A percentile compares a stretch with the other conserved stretches of the same genome.
phyloP scores from a whole-genome alignment of 2,888 invertebrate genomes.

The Epiblema foenella region DNA sequence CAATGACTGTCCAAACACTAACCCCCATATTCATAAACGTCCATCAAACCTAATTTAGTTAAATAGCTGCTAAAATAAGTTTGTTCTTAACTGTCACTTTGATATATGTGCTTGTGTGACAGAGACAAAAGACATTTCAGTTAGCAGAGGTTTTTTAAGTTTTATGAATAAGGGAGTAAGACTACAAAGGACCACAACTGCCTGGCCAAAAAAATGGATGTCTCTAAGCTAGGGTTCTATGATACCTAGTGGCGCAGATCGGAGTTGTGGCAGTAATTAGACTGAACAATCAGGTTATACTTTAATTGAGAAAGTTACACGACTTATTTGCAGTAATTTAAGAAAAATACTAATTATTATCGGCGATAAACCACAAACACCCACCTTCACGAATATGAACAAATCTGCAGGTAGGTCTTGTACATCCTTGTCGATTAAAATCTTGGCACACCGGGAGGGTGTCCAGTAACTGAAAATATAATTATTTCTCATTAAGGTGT shows the following conservation, averaged over 20 bases:
- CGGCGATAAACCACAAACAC: slow-evolving; percentile 55
- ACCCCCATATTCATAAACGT: too few species aligned
- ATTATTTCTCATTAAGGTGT: slow-evolving; percentile 66
- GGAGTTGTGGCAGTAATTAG: slow-evolving; percentile 40
- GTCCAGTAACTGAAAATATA: slow-evolving; percentile 98
- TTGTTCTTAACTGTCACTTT: too few species aligned
- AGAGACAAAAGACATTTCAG: too few species aligned
- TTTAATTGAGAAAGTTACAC: slow-evolving; percentile 32
- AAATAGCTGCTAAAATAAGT: too few species aligned
- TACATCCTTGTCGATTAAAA: slow-evolving; percentile 99
- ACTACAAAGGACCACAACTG: background rate
- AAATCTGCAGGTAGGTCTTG: slow-evolving; percentile 98
- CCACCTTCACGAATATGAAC: slow-evolving; percentile 98
- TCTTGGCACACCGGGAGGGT: slow-evolving; percentile 99
- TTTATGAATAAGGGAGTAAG: too few species aligned
- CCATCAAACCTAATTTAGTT: too few species aligned
- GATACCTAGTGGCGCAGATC: background rate
- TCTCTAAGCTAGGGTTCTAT: background rate
- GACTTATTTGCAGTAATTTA: slow-evolving; percentile 46
- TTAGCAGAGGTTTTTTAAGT: too few species aligned
- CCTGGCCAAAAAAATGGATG: background rate
- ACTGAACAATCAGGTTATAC: slow-evolving; percentile 11
- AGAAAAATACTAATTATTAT: slow-evolving; percentile 42
- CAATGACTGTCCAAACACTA: slow-evolving; percentile 38
- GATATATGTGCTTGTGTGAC: too few species aligned